These are phyloP conservation scores for Leptinotarsa peninsularis DNA, from an alignment of 2,888 invertebrate genomes.

Conservation along the genomic window DNA sequence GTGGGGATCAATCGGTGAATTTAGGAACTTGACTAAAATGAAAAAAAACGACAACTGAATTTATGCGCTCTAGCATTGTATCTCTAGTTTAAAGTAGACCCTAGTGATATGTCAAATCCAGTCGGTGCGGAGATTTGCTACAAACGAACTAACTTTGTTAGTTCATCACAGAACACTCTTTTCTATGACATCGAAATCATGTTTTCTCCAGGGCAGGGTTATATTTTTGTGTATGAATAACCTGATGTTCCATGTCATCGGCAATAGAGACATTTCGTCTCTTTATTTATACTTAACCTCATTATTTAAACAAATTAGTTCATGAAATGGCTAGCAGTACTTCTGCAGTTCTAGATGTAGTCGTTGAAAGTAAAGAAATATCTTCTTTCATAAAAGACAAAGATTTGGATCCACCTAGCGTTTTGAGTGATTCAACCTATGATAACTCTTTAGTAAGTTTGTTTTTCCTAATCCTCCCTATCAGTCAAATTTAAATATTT, in stretches of 20 bases:
- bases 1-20: no score
- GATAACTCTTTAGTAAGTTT: constrained; percentile 62
- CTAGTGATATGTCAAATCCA: no score
- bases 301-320: constrained; percentile 24
- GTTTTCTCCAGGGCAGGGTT: no score
- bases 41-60: no score
- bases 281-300: constrained; percentile 17
- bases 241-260: not conserved
- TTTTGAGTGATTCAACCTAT: constrained; percentile 60
- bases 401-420: constrained; percentile 57
- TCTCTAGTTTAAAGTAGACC: no score
- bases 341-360: constrained; percentile 66
- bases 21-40: no score
- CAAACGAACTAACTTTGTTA: no score
- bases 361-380: constrained; percentile 65
- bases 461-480: not conserved
- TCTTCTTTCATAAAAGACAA: constrained; percentile 59
- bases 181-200: no score
- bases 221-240: no score
- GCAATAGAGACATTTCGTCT: constrained; percentile 7
- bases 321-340: constrained; percentile 55
- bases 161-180: no score
- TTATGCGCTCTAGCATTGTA: no score
- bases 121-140: no score
- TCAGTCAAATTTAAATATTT: constrained; percentile 28